Percentiles rank a stretch among this genome's conserved stretches.
Conservation (phyloP, 2,797 vertebrate genomes). For the Lagocephalus sceleratus region DNA sequence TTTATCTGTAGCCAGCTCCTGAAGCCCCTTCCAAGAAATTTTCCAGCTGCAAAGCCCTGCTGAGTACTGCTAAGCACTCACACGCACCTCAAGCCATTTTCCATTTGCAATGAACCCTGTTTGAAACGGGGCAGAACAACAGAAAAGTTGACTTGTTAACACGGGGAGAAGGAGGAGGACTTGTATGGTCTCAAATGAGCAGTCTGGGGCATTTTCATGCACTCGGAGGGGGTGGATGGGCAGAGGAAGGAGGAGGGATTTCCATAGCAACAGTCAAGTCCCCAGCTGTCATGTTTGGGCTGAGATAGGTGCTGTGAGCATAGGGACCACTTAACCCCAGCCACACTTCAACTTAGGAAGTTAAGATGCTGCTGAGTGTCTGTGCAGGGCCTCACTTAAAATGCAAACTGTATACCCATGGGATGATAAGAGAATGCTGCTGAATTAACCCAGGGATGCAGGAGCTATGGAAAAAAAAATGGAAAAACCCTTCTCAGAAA, state of each 20-base stretch:
- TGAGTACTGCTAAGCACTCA: constrained; percentile 51
- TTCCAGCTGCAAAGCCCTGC: constrained; percentile 61
- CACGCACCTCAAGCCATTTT: constrained; percentile 58
- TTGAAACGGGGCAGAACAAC: constrained; percentile 65
- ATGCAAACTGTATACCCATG: constrained; percentile 77
- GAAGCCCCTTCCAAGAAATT: constrained; percentile 53
- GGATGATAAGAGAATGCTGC: constrained; percentile 68
- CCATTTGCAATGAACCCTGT: constrained; percentile 62
- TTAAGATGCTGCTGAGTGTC: constrained; percentile 80
- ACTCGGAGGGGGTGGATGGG: constrained; percentile 28
- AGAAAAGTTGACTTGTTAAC: constrained; percentile 72
- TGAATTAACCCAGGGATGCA: constrained; percentile 73
- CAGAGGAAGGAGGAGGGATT: constrained; percentile 43
- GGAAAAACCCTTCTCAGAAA: constrained; percentile 61
- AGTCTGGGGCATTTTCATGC: constrained; percentile 75
- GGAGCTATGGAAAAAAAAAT: constrained; percentile 47
- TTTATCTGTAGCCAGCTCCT: constrained; percentile 1
- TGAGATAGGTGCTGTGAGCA: constrained; percentile 79
- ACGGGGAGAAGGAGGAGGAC: constrained; percentile 61
- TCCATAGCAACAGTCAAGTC: constrained; percentile 82
- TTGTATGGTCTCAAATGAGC: constrained; percentile 76
- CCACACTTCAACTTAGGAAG: constrained; percentile 80
- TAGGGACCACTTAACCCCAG: constrained; percentile 83
- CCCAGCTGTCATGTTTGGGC: constrained; percentile 83
- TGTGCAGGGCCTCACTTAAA: constrained; percentile 77